Conservation (phyloP, 2,113 vertebrate genomes). For the Numenius arquata region DNA sequence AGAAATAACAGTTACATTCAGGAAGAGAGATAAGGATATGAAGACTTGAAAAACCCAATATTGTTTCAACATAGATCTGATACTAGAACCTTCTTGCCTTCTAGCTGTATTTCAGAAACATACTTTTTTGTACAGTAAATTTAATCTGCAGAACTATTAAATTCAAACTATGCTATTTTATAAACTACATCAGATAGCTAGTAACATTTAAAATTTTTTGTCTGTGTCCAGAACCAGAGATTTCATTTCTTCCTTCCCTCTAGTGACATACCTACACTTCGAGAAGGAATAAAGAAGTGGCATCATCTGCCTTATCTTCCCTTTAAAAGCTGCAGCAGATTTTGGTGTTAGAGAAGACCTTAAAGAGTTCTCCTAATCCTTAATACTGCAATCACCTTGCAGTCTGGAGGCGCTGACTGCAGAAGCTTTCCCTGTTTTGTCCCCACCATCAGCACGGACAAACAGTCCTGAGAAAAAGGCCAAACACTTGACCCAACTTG, state of each 20-base stretch:
- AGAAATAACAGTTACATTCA: conserved; percentile 2
- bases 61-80: not conserved
- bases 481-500: not conserved
- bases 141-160: not conserved
- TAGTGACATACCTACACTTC: not conserved
- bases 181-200: not conserved
- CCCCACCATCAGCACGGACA: not conserved
- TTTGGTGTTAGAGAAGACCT: not conserved
- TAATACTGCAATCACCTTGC: not conserved
- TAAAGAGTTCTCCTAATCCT: not conserved
- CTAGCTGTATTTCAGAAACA: not conserved
- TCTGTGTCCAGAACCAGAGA: not conserved
- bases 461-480: not conserved
- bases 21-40: not conserved
- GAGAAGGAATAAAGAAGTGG: not conserved
- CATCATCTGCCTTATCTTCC: not conserved
- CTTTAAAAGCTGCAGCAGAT: not conserved
- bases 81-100: not conserved
- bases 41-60: not conserved
- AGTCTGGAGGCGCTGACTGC: not conserved
- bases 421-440: not conserved
- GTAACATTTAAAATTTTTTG: not conserved
- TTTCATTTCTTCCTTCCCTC: not conserved
- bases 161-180: not conserved
- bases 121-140: not conserved